Base-by-base conservation (phyloP, 1,140 invertebrate genomes). In the Uloborus diversus region DNA sequence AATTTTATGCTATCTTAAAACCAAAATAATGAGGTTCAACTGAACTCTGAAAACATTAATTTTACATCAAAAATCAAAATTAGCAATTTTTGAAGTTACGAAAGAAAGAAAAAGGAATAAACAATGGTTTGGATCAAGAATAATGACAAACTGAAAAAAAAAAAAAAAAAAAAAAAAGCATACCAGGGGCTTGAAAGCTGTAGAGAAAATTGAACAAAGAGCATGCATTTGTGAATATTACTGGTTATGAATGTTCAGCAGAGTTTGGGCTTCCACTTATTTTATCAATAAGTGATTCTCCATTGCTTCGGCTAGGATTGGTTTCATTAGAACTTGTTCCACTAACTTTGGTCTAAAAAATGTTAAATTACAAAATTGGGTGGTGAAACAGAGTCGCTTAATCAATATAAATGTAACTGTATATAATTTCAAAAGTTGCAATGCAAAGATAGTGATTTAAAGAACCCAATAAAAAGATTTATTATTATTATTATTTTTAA, bases 301-400 rank as follows among this genome's bases (percentile, higher is more conserved):
- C 59, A 4, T 32, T 64, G 23, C 4, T 73, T 62, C 70, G 56
- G 25, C 57, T 73, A 51, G 27, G 37, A 9, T 62, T 59, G 14
- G 42, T 42, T 28, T 30, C 25, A n/a, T n/a, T 57, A 35, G 27
- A 4, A 75, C 20, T 49, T 33, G 59, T 14, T 64, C 71, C 71
- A 64, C 71, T 75, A 75, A 64, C 71, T 64, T 64, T 75, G 51
- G 28, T 75, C 71, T 75, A 75, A 51, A 75, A 75, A 75, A 75
- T 75, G 47, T 35, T 13, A 14, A 27, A 14, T 64, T 64, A 53
- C 20, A 53, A 42, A 42, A 42, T 53, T 4, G 23, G n/a, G 1
- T 17, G 20, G 23, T 17, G 7, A 53, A 53, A 20, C 20, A 53
- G 20, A 20, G 17, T 2, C 17, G 23, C 17, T 17, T n/a, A 53